Base-by-base conservation (phyloP, 2,113 vertebrate genomes). In the Cathartes aura region DNA sequence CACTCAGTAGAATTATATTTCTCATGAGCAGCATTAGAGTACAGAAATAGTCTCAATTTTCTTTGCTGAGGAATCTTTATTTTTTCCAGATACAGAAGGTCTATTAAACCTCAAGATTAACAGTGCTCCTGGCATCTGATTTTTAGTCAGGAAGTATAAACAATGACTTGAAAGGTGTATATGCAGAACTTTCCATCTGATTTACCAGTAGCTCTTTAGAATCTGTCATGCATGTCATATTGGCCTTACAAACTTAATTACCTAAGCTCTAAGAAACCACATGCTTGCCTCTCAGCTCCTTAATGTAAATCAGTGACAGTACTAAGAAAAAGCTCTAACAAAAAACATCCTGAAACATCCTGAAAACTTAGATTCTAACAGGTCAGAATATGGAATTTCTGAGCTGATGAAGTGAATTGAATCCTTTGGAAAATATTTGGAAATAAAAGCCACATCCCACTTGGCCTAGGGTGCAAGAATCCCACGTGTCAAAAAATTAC, bases 131-230 rank as follows among this genome's bases (percentile, higher is more conserved):
- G 42, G 68, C 89, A 90, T 94, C 67, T 90, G 89, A 91, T 90
- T 96, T 97, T 94, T 40, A 92, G 86, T 62, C 83, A 96, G 95
- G 82, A 97, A 96, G 66, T 85, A 74, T 84, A 97, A 96, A 96
- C 90, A 96, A 84, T 82, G 47, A 82, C 90, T 95, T 85, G 87
- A 96, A 97, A 97, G 88, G 68, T 95, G 26, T 64, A 76, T 42
- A 50, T 79, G 58, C 34, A 93, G 52, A 90, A 78, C 72, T 79
- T 96, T 68, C 40, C 60, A 55, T 62, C 53, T 97, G 90, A 96
- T 96, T 95, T 97, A 85, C 55, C 76, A 87, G 95, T 81, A 84
- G 62, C 88, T 87, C 86, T 71, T 94, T 93, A 89, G 71, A 95
- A 93, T 87, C 92, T 95, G 71, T 93, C 13, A 32, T 89, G 94